Evolutionary conservation across 2,797 vertebrate genomes (phyloP).

Genomic region (Oceanodroma leucorhoa): DNA sequence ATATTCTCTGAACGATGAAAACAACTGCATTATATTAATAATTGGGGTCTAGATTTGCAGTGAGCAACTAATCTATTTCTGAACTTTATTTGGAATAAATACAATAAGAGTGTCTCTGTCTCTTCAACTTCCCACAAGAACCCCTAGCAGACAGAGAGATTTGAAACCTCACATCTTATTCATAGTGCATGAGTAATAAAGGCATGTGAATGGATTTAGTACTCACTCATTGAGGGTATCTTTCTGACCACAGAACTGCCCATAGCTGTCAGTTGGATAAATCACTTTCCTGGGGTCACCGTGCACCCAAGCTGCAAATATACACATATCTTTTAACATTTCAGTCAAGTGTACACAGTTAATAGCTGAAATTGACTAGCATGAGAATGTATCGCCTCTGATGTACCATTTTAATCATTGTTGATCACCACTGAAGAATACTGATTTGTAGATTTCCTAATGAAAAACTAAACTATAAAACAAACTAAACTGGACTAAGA

Average conservation of each 20-base stretch:
- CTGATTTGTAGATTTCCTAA: constrained; percentile 61
- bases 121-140: neutral
- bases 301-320: constrained; percentile 89
- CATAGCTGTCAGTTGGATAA: constrained; percentile 93
- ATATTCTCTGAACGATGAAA: neutral
- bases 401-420: neutral
- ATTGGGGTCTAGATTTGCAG: neutral
- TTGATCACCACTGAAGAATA: constrained; percentile 18
- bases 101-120: neutral
- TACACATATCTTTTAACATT: neutral
- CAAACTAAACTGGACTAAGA: neutral
- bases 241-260: constrained; percentile 93
- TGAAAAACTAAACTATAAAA: constrained; percentile 14
- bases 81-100: neutral
- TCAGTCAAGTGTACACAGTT: neutral
- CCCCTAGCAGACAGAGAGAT: neutral
- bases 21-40: neutral
- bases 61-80: neutral
- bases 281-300: constrained; percentile 93
- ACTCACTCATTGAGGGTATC: constrained; percentile 91
- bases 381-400: constrained; percentile 17
- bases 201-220: neutral
- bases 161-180: neutral
- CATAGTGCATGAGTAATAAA: neutral
- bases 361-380: neutral